Conservation (phyloP, 2,888 invertebrate species). For the Drosophila lutescens region DNA sequence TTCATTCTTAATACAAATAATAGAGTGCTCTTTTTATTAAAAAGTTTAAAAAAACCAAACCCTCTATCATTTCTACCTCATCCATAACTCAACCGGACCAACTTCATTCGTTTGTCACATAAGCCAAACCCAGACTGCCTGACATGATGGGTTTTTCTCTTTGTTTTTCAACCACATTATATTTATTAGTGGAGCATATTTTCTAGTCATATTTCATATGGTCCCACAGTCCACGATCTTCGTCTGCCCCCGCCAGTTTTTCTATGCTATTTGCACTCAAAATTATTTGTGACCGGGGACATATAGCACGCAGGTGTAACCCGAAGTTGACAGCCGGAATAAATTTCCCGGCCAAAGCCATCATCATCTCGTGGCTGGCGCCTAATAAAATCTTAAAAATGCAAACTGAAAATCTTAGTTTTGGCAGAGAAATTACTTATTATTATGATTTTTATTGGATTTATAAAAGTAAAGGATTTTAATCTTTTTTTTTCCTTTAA, state of each 20-base stretch:
- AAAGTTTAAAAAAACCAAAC: not conserved
- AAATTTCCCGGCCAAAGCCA: slow-evolving; percentile 10
- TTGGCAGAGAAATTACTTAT: not conserved
- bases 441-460: not conserved
- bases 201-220: slow-evolving; percentile 55
- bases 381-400: slow-evolving; percentile 53
- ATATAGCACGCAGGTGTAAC: slow-evolving; percentile 51
- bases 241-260: not conserved
- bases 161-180: slow-evolving; percentile 17
- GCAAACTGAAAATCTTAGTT: slow-evolving; percentile 52
- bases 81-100: slow-evolving; percentile 1
- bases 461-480: not conserved
- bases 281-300: slow-evolving; percentile 23
- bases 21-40: not conserved
- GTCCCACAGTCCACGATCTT: slow-evolving; percentile 28
- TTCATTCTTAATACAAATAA: no score
- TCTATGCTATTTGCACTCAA: slow-evolving; percentile 25
- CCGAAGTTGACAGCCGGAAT: slow-evolving; percentile 35
- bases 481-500: no score
- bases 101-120: slow-evolving; percentile 18
- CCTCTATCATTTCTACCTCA: not conserved
- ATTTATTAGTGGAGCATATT: slow-evolving; percentile 55
- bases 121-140: slow-evolving; percentile 21
- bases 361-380: slow-evolving; percentile 23
- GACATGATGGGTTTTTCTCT: slow-evolving; percentile 1